A percentile compares a stretch with the other conserved stretches of the same genome.
These are phyloP conservation scores for Piaya cayana DNA, from an alignment of 2,113 vertebrate genomes.

Conservation along the genomic window DNA sequence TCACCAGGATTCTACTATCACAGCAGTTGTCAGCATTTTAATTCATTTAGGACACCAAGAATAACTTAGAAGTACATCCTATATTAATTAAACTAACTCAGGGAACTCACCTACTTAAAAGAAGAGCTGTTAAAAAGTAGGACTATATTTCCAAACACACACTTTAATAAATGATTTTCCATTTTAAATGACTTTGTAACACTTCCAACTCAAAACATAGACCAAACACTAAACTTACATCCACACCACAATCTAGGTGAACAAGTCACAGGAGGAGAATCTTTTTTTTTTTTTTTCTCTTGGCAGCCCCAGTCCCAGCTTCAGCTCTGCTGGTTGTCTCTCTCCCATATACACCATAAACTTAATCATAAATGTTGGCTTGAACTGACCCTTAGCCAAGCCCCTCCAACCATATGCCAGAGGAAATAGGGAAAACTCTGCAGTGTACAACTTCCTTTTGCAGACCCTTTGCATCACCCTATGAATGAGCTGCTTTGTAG, in stretches of 20 bases:
- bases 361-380: too few species aligned
- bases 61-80: not conserved
- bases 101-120: not conserved
- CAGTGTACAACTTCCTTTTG: not conserved
- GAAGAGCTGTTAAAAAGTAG: not conserved
- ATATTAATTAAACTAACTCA: not conserved
- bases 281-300: too few species aligned
- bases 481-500: not conserved
- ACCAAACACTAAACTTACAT: not conserved
- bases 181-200: not conserved
- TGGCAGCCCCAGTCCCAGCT: too few species aligned
- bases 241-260: accelerated
- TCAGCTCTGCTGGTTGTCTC: too few species aligned
- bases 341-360: too few species aligned
- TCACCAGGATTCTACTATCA: not conserved
- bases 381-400: too few species aligned
- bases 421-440: not conserved
- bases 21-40: not conserved
- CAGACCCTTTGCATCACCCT: not conserved
- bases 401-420: too few species aligned
- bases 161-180: not conserved
- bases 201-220: not conserved
- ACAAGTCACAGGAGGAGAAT: not conserved
- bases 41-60: not conserved
- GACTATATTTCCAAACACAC: not conserved